Evolutionary conservation across 2,888 invertebrate genomes (phyloP), one percentile per base, ranked within the genome.

Genomic region (Stomorhina lunata): DNA sequence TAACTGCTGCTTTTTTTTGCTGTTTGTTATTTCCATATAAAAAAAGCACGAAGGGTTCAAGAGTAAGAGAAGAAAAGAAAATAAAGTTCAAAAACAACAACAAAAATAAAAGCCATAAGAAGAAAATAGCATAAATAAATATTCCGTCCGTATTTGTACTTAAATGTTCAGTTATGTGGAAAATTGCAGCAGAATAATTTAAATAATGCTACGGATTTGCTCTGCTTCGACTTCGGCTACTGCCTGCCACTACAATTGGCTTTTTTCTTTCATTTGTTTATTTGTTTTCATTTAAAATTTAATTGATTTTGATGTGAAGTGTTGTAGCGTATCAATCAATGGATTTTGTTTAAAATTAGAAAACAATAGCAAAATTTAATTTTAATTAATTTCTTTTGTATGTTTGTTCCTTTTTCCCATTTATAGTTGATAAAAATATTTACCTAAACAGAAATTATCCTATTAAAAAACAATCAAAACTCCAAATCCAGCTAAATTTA

Each of bases 141-240:
- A 48, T 43, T 68, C 15, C 12, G 53, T n/a, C n/a, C n/a, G n/a
- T n/a, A n/a, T n/a, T n/a, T n/a, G n/a, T 66, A 73, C 71, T 81
- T 81, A 63, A 78, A 63, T 68, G 81, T 50, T 63, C 55, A 78
- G 77, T 81, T 81, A 73, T 78, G 78, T 63, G 77, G 61, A 78
- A 77, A 73, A 68, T 81, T 78, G 73, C 68, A 68, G 61, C 68
- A 68, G 61, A 63, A 66, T 77, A 78, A 81, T 73, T 81, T 81
- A 68, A 77, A 72, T n/a, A n/a, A n/a, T n/a, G n/a, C n/a, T n/a
- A n/a, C n/a, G n/a, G n/a, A n/a, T n/a, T 72, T 65, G 48, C 32
- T 22, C 15, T 48, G 57, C 29, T 68, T 15, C 50, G 15, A 32
- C 50, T 61, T 37, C 43, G 53, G 15, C 29, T 59, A 6, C 7